A percentile compares a stretch with the other conserved stretches of the same genome.
phyloP scores from a whole-genome alignment of 2,113 vertebrate species.

The Periophthalmus modestus region DNA sequence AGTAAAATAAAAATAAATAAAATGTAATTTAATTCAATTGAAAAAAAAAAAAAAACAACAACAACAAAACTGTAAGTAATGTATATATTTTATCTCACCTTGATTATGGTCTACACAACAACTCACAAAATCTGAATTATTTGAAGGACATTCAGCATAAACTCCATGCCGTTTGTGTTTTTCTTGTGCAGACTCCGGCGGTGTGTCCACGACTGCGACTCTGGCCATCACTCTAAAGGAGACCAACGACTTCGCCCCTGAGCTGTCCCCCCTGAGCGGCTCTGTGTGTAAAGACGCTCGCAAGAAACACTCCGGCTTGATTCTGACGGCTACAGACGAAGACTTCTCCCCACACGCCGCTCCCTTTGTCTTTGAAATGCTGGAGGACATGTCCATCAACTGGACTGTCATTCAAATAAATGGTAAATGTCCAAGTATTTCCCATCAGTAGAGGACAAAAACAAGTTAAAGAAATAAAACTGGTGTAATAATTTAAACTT shows the following conservation, averaged over 20 bases:
- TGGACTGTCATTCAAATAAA: constrained; percentile 87
- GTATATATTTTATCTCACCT: not conserved
- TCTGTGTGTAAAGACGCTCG: constrained; percentile 76
- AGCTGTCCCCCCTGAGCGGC: constrained; percentile 66
- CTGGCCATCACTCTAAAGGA: constrained; percentile 86
- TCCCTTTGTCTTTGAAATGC: constrained; percentile 86
- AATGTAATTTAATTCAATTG: too few relatives aligned
- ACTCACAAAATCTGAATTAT: not conserved
- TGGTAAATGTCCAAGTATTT: constrained; percentile 61
- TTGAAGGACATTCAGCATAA: not conserved
- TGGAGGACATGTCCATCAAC: constrained; percentile 75
- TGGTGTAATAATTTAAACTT: too few relatives aligned
- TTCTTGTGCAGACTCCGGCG: constrained; percentile 60
- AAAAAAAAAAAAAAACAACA: too few relatives aligned
- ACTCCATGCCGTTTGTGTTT: not conserved
- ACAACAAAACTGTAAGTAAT: not conserved
- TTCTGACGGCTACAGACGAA: constrained; percentile 84
- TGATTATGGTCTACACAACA: not conserved
- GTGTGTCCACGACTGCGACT: constrained; percentile 79
- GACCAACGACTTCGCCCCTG: constrained; percentile 89
- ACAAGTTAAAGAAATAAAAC: too few relatives aligned
- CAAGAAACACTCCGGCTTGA: constrained; percentile 56
- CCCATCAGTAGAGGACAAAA: too few relatives aligned
- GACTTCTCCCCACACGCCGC: constrained; percentile 86
- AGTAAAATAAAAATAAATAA: too few relatives aligned